Evolutionary conservation across 2,797 vertebrate genomes (phyloP), one percentile per base, ranked within the genome.

Genomic region (Thripadectes ignobilis): DNA sequence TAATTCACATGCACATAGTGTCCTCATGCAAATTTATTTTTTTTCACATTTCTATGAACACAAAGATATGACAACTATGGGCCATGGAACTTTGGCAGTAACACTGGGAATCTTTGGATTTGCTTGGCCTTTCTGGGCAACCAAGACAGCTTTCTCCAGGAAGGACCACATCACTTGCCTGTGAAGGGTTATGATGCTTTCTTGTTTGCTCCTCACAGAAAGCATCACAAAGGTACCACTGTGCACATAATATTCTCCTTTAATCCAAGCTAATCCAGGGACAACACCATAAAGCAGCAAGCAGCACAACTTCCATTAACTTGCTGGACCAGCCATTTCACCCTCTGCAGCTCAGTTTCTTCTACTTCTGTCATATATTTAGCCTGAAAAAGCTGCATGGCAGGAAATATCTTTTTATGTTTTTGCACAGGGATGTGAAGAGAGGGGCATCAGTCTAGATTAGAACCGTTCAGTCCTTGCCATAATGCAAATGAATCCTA

Each of bases 401-500:
- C 48, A 72, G 14, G 29, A 38, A 79, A 24, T 22, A 48, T 29
- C 43, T 85, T 80, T 92, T 78, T 38, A 69, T 49, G 49, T 22
- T 32, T 91, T 94, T 94, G 59, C 57, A 69, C 24, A 27, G 14
- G 30, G 32, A 67, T 58, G 23, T 1, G 8, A 63, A 89, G 61
- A 85, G 59, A 77, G 26, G 27, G 39, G 14, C 77, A 79, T 58
- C 63, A 54, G 68, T 80, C 68, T 93, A 72, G 77, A 94, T 91
- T 72, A 88, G 91, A 95, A 57, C 52, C 1, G 3, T 85, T 92
- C 61, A 92, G 80, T 84, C 49, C 54, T 75, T 79, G 45, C 89
- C 85, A 77, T 94, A 89, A 95, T 92, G 93, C 77, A 95, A 96
- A 95, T 90, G 78, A 94, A 95, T 94, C 88, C 88, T 65, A 80